Evolutionary conservation across 2,797 vertebrate genomes (phyloP).

Genomic region (Limnodromus scolopaceus): DNA sequence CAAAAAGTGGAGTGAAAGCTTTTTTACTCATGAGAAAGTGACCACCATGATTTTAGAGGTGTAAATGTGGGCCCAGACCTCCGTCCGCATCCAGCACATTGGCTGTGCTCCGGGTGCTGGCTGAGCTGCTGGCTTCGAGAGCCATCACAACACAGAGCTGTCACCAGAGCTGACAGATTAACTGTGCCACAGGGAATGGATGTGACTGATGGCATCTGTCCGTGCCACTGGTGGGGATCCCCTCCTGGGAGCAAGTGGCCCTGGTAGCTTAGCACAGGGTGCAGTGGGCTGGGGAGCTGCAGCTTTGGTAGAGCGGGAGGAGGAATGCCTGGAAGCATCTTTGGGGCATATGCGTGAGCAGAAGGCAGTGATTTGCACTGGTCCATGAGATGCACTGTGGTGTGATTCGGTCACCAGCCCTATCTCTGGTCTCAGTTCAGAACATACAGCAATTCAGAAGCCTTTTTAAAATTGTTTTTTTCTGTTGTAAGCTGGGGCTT

Average conservation of each 20-base stretch:
- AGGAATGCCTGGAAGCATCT: accelerated
- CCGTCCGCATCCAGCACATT: accelerated
- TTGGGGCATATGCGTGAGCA: accelerated
- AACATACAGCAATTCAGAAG: not conserved
- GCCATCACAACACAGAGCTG: not conserved
- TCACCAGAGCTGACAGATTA: not conserved
- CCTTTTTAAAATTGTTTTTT: not conserved
- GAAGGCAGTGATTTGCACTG: not conserved
- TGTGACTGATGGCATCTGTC: slow-evolving; percentile 46
- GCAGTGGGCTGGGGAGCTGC: accelerated
- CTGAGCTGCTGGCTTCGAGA: not conserved
- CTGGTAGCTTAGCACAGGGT: not conserved
- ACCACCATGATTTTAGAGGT: not conserved
- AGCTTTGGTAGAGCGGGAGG: accelerated
- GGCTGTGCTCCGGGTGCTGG: not conserved
- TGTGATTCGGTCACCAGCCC: not conserved
- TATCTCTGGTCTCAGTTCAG: not conserved
- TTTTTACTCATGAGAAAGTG: not conserved
- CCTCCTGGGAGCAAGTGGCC: not conserved
- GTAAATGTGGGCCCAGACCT: not conserved
- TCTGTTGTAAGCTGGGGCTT: not conserved
- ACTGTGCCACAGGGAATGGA: not conserved
- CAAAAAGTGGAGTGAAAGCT: not conserved
- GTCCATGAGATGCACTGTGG: not conserved
- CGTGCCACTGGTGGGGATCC: accelerated